These are phyloP conservation scores for Pithys albifrons DNA, from an alignment of 2,113 vertebrate genomes.

Conservation along the genomic window DNA sequence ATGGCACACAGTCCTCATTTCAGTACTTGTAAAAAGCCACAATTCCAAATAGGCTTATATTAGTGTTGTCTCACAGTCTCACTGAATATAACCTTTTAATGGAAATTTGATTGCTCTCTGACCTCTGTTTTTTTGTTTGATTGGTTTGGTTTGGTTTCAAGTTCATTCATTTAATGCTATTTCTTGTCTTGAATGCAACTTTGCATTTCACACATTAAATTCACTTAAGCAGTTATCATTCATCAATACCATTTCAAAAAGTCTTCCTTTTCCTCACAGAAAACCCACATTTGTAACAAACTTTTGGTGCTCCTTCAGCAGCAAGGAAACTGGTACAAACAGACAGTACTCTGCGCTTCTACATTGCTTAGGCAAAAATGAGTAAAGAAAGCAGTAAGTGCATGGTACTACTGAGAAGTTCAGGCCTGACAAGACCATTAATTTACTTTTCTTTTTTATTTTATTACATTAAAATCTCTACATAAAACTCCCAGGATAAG, in stretches of 20 bases:
- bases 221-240: not conserved
- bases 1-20: not conserved
- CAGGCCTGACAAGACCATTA: not conserved
- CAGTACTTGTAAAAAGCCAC: not conserved
- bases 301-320: not conserved
- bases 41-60: not conserved
- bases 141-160: not conserved
- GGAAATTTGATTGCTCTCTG: not conserved
- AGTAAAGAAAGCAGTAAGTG: not conserved
- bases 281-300: not conserved
- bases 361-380: not conserved
- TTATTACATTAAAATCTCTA: constrained; percentile 40
- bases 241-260: not conserved
- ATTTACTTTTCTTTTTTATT: constrained; percentile 37
- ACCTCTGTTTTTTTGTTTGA: not conserved
- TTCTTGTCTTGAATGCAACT: not conserved
- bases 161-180: not conserved
- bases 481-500: not conserved
- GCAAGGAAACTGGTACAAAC: not conserved
- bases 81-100: not conserved
- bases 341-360: not conserved
- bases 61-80: not conserved
- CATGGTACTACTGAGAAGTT: not conserved
- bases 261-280: not conserved
- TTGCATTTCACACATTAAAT: not conserved